Conservation (phyloP, 2,888 invertebrate species). For the Drosophila lacicola region DNA sequence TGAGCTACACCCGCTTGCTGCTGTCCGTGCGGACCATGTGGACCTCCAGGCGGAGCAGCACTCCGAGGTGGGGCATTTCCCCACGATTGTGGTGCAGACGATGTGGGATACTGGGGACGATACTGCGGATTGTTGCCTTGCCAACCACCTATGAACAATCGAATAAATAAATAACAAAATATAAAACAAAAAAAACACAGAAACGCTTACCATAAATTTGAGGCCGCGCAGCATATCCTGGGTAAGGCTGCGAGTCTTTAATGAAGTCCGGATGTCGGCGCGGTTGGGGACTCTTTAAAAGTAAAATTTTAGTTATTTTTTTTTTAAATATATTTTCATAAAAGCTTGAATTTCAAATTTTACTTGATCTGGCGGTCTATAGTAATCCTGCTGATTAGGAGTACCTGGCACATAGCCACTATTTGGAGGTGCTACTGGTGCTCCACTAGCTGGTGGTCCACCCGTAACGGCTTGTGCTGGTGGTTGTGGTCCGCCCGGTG, state of each 20-base stretch:
- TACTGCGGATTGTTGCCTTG: conserved; percentile 87
- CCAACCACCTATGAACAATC: conserved; percentile 86
- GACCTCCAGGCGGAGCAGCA: conserved; percentile 81
- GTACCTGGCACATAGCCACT: conserved; percentile 85
- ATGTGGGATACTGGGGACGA: conserved; percentile 85
- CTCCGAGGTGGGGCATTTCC: conserved; percentile 83
- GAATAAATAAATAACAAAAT: neutral
- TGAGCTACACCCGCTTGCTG: conserved; percentile 83
- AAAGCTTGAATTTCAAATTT: conserved; percentile 4
- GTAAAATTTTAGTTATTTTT: conserved; percentile 10
- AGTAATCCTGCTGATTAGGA: conserved; percentile 87
- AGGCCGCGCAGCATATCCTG: conserved; percentile 88
- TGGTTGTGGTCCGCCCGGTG: conserved; percentile 86
- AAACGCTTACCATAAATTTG: conserved; percentile 88
- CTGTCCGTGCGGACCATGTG: conserved; percentile 83
- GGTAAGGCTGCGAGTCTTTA: conserved; percentile 90
- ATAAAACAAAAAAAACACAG: neutral
- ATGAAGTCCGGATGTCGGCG: conserved; percentile 93
- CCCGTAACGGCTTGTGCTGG: conserved; percentile 85
- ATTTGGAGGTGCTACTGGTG: conserved; percentile 85
- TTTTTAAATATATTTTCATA: neutral
- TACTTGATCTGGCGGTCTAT: conserved; percentile 86
- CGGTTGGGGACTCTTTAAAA: conserved; percentile 89
- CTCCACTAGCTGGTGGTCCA: conserved; percentile 82
- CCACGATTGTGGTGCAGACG: conserved; percentile 83